Conservation (phyloP, 2,113 vertebrate genomes). For the Tupaia tana region DNA sequence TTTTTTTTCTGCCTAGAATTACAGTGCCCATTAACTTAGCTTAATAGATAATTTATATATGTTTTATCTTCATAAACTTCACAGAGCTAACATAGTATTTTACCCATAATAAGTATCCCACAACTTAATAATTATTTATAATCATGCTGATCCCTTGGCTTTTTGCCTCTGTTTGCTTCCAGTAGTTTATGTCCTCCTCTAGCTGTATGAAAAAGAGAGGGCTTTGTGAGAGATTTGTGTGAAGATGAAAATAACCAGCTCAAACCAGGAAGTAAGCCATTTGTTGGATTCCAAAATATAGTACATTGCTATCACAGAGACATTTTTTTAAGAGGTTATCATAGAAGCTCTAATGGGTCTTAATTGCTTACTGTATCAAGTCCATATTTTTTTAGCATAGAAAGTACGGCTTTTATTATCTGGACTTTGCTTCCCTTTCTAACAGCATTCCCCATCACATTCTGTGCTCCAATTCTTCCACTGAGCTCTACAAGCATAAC, state of each 20-base stretch:
- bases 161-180: not conserved
- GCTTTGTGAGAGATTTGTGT: not conserved
- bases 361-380: not conserved
- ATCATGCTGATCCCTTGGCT: not conserved
- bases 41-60: not conserved
- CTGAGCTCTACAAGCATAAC: not conserved
- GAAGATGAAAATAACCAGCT: conserved; percentile 1
- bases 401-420: not conserved
- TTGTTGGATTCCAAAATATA: not conserved
- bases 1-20: conserved; percentile 26
- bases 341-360: not conserved
- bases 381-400: not conserved
- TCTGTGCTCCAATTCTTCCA: not conserved
- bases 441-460: not conserved
- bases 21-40: not conserved
- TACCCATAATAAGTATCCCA: not conserved
- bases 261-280: not conserved
- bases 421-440: not conserved
- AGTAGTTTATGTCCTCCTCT: not conserved
- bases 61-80: conserved; percentile 13
- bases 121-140: not conserved
- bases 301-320: not conserved
- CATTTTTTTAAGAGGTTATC: too few relatives aligned
- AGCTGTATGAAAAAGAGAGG: not conserved
- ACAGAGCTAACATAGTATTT: not conserved